A percentile compares a stretch with the other conserved stretches of the same genome.
Conservation (phyloP, 2,888 invertebrate species). For the Buathra laborator region DNA sequence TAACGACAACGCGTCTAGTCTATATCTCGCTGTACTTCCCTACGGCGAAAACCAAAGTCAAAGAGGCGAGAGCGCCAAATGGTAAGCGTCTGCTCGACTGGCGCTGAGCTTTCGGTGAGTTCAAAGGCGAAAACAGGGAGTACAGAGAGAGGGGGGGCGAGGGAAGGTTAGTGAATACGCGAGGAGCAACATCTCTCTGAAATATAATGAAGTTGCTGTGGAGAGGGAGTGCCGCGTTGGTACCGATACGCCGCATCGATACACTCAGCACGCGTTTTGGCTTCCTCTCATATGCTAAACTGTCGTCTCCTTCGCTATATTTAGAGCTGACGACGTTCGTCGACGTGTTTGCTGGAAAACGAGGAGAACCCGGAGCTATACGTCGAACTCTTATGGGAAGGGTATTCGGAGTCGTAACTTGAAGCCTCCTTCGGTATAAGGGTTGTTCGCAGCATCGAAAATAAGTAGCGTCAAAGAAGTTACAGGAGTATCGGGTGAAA, state of each 20-base stretch:
- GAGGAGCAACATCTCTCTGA: slow-evolving; percentile 60
- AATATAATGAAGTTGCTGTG: slow-evolving; percentile 64
- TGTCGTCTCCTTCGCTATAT: slow-evolving; percentile 2
- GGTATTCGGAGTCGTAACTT: slow-evolving; percentile 1
- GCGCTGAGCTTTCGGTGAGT: slow-evolving; percentile 58
- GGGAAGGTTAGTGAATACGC: slow-evolving; percentile 48
- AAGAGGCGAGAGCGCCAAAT: slow-evolving; percentile 58
- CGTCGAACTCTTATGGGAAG: slow-evolving; percentile 3
- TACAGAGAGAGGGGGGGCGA: slow-evolving; percentile 7
- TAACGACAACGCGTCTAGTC: slow-evolving; percentile 52
- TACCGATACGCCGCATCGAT: slow-evolving; percentile 42
- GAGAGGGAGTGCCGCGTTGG: slow-evolving; percentile 14
- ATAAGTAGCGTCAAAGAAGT: slow-evolving; percentile 3
- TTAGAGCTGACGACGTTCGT: slow-evolving; percentile 10
- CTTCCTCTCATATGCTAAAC: slow-evolving; percentile 27
- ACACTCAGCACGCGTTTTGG: slow-evolving; percentile 36
- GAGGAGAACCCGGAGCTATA: neutral
- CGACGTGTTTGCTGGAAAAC: slow-evolving; percentile 16
- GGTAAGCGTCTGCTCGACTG: slow-evolving; percentile 44
- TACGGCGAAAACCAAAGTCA: slow-evolving; percentile 45
- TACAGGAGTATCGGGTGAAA: too few relatives aligned
- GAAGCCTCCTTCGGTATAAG: neutral
- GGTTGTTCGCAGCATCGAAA: neutral
- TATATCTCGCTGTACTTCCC: neutral
- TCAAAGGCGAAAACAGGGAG: slow-evolving; percentile 50